Base-by-base conservation (phyloP, 2,797 vertebrate species). In the Danio aesculapii region DNA sequence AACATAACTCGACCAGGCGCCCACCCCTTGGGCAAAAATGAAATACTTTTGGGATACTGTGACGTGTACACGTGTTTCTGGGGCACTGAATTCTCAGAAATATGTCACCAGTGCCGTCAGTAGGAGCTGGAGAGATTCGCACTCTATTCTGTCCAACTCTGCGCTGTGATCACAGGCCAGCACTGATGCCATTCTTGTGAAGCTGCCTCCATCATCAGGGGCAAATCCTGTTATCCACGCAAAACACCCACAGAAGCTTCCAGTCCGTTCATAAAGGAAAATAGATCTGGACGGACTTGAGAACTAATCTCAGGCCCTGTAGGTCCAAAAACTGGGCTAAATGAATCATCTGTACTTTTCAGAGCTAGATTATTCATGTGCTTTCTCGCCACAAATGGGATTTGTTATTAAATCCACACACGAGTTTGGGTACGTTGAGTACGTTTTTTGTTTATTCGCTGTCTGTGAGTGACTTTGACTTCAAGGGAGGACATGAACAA, bases 211-310 rank as follows among this genome's bases (percentile, higher is more conserved):
- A 69, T 78, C 46, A 75, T 57, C 46, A 41, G 57, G 79, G 52
- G 77, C 46, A 81, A 84, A 84, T 84, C 79, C 75, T 61, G 68
- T 80, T 84, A 84, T 81, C 78, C 79, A 68, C 57, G 41, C 61
- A 67, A 77, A 77, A 81, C 59, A 72, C 83, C 62, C 78, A 77
- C 68, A 71, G 63, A 57, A 78, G 64, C 69, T 71, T 72, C 53
- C 49, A 72, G 17, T 71, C 66, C 55, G 0, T 11, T 72, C 52
- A 17, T 43, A 19, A 63, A 61, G 74, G 64, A 21, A 81, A 52
- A 44, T 47, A 46, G 14, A 66, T 73, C 9, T 8, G 61, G 21
- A 58, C 30, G 59, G 50, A 75, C 39, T 53, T 19, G 44, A 55
- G 9, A 66, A 39, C 49, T 50, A 68, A 69, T 41, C 58, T 49